Evolutionary conservation across 2,888 invertebrate species (phyloP).

Genomic region (Nasonovia ribisnigri): DNA sequence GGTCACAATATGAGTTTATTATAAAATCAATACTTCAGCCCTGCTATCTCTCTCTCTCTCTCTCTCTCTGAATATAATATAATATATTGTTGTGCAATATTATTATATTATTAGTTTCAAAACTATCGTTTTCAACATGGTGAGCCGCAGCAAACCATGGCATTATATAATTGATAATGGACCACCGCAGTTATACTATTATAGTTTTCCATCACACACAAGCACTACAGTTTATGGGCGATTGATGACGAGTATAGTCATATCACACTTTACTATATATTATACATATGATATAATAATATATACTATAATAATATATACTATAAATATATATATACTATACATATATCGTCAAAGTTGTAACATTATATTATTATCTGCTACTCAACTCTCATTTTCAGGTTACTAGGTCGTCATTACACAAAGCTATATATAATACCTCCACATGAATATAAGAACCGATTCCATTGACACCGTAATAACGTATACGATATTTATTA

Average conservation of each 20-base stretch:
- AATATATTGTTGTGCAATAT: background rate
- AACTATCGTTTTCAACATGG: slow-evolving; percentile 31
- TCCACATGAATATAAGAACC: slow-evolving; percentile 1
- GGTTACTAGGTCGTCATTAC: slow-evolving; percentile 12
- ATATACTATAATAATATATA: background rate
- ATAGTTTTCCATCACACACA: background rate
- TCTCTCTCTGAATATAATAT: background rate
- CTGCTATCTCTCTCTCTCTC: background rate
- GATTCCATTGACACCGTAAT: slow-evolving; percentile 19
- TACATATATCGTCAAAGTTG: background rate
- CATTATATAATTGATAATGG: slow-evolving; percentile 3
- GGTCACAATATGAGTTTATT: slow-evolving; percentile 41
- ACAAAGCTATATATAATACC: background rate
- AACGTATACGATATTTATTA: background rate
- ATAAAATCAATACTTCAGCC: slow-evolving; percentile 37
- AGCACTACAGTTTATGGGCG: background rate
- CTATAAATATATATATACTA: no score
- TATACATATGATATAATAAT: no score
- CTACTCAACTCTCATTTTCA: slow-evolving; percentile 16
- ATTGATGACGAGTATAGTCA: background rate
- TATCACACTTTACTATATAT: background rate
- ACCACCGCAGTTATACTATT: background rate
- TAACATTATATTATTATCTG: background rate
- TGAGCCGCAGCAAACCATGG: background rate
- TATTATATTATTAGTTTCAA: background rate